Percentiles rank a stretch among this genome's conserved stretches.
Conservation (phyloP, 2,888 invertebrate species). For the Polia nebulosa region DNA sequence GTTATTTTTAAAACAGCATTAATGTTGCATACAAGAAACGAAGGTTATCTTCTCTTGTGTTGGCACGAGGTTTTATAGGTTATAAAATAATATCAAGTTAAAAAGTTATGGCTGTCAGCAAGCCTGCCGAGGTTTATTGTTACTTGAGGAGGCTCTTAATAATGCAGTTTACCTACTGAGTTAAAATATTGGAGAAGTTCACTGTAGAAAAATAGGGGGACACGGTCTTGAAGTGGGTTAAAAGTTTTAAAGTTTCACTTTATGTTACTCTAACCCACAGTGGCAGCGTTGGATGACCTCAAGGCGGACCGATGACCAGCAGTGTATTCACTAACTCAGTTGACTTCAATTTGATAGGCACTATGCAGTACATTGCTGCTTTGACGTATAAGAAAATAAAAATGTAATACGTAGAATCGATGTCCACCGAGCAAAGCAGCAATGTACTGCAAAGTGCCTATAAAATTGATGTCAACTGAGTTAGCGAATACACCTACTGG, state of each 20-base stretch:
- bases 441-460: no score
- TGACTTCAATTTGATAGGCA: no score
- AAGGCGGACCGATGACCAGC: no score
- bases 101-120: slow-evolving; percentile 13
- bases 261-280: no score
- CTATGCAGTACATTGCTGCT: no score
- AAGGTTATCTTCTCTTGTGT: slow-evolving; percentile 1
- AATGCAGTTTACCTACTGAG: not conserved
- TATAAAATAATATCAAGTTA: slow-evolving; percentile 21
- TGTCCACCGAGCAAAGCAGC: no score
- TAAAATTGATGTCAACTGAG: no score
- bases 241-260: not conserved
- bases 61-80: not conserved
- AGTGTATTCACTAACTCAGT: no score
- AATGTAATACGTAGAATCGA: no score
- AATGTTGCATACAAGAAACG: not conserved
- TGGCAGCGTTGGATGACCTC: no score
- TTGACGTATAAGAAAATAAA: no score
- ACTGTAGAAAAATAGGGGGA: not conserved
- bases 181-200: not conserved
- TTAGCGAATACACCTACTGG: no score
- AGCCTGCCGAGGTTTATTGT: slow-evolving; percentile 10
- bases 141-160: slow-evolving; percentile 1
- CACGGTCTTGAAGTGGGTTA: not conserved
- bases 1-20: not conserved